Evolutionary conservation across 2,888 invertebrate genomes (phyloP), one percentile per base, ranked within the genome.

Genomic region (Megaustenia siamemsis): DNA sequence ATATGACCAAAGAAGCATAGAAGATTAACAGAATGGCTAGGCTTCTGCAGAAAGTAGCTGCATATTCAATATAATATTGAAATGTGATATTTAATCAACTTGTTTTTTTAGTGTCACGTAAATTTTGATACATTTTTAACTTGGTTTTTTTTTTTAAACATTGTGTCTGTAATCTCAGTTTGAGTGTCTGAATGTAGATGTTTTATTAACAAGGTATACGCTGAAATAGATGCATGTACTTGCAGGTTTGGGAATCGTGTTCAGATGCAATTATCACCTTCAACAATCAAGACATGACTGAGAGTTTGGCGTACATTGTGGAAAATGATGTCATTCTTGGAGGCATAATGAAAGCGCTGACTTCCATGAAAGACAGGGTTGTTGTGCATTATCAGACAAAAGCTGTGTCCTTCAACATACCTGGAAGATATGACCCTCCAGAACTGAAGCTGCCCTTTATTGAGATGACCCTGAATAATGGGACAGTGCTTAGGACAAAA

Each of bases 181-280:
- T n/a, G n/a, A n/a, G n/a, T n/a, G n/a, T n/a, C n/a, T n/a, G n/a
- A n/a, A n/a, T n/a, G n/a, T n/a, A n/a, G n/a, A n/a, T n/a, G n/a
- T n/a, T n/a, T n/a, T n/a, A n/a, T n/a, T n/a, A n/a, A n/a, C n/a
- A n/a, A n/a, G n/a, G n/a, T n/a, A n/a, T n/a, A n/a, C n/a, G n/a
- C n/a, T 45, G 45, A 45, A 45, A 45, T 12, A 60, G 15, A n/a
- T 28, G 15, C n/a, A 21, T 73, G 0, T 49, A 21, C n/a, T 91
- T 93, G 69, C 92, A 97, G 97, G 97, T 99, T 35, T 98, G 98
- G 98, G 99, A 99, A 94, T 96, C 97, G 4, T 96, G 96, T 92
- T 98, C 98, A 0, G 97, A 98, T 94, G 97, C 98, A 0, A 95
- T 96, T 90, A 98, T 99, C 87, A 96, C 96, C 86, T 98, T 99